Conservation (phyloP, 1,140 invertebrate species). For the Leptoteleia sp. region DNA sequence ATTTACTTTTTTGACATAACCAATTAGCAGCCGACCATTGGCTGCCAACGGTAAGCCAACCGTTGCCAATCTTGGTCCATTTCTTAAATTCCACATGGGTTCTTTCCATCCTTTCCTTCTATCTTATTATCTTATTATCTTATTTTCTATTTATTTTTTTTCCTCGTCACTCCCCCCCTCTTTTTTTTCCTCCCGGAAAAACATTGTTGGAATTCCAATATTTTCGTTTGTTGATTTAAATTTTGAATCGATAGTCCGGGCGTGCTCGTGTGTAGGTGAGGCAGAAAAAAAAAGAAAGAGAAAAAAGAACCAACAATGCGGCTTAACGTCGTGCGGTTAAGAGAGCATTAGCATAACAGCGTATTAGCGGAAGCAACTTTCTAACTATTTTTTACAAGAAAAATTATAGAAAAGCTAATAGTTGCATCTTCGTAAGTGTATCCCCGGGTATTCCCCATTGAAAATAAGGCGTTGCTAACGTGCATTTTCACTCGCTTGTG, state of each 20-base stretch:
- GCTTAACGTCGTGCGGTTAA: not conserved
- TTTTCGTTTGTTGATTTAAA: not conserved
- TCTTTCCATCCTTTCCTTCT: too few species aligned
- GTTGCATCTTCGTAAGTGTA: slow-evolving; percentile 33
- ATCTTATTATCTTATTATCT: too few species aligned
- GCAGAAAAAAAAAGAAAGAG: not conserved
- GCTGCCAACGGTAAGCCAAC: too few species aligned
- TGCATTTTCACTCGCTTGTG: too few species aligned
- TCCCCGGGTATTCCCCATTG: slow-evolving; percentile 20
- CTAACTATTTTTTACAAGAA: slow-evolving; percentile 22
- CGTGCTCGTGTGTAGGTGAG: slow-evolving; percentile 1
- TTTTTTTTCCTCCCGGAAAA: too few species aligned
- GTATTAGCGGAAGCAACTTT: slow-evolving; percentile 44
- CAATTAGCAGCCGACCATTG: too few species aligned
- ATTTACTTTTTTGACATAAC: too few species aligned
- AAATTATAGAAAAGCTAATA: slow-evolving; percentile 37
- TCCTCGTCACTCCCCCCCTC: too few species aligned
- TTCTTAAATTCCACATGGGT: too few species aligned
- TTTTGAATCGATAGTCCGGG: slow-evolving; percentile 10
- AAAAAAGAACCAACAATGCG: slow-evolving; percentile 25
- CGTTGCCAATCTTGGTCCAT: too few species aligned
- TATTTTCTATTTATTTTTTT: too few species aligned
- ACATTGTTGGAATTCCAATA: slow-evolving; percentile 1
- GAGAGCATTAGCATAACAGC: slow-evolving; percentile 25
- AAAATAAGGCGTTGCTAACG: slow-evolving; percentile 16